phyloP scores from a whole-genome alignment of 2,797 vertebrate genomes.

The Lacerta bilineata region DNA sequence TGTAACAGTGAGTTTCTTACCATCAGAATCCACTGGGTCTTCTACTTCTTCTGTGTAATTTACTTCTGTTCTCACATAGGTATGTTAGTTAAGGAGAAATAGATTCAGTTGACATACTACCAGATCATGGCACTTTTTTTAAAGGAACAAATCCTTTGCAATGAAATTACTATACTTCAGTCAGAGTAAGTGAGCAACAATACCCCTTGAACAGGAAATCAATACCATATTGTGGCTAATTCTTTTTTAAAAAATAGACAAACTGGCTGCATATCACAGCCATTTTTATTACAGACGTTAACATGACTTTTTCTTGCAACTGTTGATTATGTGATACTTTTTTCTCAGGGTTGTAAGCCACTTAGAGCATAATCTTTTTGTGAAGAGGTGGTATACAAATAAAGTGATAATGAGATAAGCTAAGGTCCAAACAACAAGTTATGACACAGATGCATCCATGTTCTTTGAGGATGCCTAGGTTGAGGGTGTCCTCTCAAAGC shows the following conservation, averaged over 20 bases:
- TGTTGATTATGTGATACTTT: too few relatives aligned
- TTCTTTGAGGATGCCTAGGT: background rate
- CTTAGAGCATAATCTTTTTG: too few relatives aligned
- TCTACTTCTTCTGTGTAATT: conserved; percentile 99
- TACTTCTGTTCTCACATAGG: conserved; percentile 99
- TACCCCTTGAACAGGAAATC: background rate
- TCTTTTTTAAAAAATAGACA: background rate
- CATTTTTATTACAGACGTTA: background rate
- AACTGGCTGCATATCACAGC: background rate
- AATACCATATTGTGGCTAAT: background rate
- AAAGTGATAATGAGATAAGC: too few relatives aligned
- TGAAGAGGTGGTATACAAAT: too few relatives aligned
- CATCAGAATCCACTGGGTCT: conserved; percentile 96
- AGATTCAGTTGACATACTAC: background rate
- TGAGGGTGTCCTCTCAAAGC: background rate
- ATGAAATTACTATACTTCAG: conserved; percentile 6
- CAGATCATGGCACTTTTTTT: background rate
- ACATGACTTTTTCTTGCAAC: too few relatives aligned
- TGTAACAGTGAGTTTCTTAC: conserved; percentile 77
- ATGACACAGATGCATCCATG: background rate
- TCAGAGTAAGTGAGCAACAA: background rate
- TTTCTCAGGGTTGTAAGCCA: too few relatives aligned
- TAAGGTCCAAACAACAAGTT: background rate
- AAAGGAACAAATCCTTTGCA: conserved; percentile 15
- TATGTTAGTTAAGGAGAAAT: conserved; percentile 83